These are phyloP conservation scores for Noctilio leporinus DNA, from an alignment of 2,113 vertebrate species.

Conservation along the genomic window DNA sequence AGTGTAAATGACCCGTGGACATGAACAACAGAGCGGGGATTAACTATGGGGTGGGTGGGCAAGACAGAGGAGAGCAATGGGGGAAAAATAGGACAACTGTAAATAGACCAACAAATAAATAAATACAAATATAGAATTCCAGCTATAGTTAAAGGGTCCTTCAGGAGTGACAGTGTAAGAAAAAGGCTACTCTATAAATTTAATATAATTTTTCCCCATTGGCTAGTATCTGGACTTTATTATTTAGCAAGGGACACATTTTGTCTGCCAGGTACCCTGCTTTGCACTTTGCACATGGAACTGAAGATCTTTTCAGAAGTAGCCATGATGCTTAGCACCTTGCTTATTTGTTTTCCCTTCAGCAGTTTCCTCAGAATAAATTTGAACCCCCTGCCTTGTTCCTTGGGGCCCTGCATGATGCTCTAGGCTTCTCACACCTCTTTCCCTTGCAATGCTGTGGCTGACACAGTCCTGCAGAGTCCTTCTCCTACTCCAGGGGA, in stretches of 20 bases:
- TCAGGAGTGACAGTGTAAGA: background rate
- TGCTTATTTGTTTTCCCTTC: background rate
- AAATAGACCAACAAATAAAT: no score
- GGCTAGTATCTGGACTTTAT: no score
- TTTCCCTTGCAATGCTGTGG: rapidly evolving
- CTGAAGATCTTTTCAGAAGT: no score
- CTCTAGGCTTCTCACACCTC: background rate
- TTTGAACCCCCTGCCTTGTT: background rate
- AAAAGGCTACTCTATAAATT: background rate
- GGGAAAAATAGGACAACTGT: no score
- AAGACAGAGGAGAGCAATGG: no score
- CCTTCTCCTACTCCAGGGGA: background rate
- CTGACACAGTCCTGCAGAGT: background rate
- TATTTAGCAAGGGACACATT: background rate
- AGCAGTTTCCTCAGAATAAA: background rate
- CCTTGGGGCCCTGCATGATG: background rate
- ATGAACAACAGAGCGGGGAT: no score
- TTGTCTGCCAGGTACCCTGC: background rate
- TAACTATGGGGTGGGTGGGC: no score
- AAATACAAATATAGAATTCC: no score
- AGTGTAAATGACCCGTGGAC: no score
- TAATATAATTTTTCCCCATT: background rate
- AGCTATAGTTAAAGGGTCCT: background rate
- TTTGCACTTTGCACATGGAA: background rate
- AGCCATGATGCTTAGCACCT: background rate